Conservation (phyloP, 2,113 vertebrate genomes). For the Takifugu bimaculatus region DNA sequence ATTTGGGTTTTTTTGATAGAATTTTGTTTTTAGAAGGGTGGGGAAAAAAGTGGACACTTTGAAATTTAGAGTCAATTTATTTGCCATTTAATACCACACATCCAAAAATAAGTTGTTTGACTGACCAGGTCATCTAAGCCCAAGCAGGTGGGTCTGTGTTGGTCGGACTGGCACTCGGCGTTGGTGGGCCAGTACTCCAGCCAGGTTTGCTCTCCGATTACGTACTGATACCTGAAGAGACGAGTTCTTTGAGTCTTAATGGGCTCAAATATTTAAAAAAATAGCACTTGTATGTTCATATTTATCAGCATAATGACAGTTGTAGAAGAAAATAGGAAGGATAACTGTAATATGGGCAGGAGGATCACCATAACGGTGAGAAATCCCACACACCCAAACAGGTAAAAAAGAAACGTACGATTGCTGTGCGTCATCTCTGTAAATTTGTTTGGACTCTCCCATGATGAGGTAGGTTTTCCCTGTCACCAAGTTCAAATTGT, state of each 20-base stretch:
- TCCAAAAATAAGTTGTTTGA: neutral
- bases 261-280: too few species aligned
- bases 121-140: constrained; percentile 31
- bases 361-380: neutral
- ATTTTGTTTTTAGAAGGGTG: too few species aligned
- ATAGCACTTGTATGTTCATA: too few species aligned
- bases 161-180: constrained; percentile 28
- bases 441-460: constrained; percentile 56
- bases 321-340: too few species aligned
- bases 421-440: neutral
- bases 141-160: neutral
- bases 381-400: neutral
- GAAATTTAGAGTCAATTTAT: neutral
- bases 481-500: constrained; percentile 21
- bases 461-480: constrained; percentile 68
- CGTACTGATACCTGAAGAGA: constrained; percentile 58
- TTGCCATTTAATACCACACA: constrained; percentile 18
- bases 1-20: too few species aligned
- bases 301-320: too few species aligned
- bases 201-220: constrained; percentile 66
- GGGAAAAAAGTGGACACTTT: too few species aligned
- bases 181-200: constrained; percentile 72
- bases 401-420: constrained; percentile 43
- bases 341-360: too few species aligned
- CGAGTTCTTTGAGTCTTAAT: neutral